Evolutionary conservation across 2,888 invertebrate species (phyloP), one percentile per base, ranked within the genome.

Genomic region (Drosophila testacea): DNA sequence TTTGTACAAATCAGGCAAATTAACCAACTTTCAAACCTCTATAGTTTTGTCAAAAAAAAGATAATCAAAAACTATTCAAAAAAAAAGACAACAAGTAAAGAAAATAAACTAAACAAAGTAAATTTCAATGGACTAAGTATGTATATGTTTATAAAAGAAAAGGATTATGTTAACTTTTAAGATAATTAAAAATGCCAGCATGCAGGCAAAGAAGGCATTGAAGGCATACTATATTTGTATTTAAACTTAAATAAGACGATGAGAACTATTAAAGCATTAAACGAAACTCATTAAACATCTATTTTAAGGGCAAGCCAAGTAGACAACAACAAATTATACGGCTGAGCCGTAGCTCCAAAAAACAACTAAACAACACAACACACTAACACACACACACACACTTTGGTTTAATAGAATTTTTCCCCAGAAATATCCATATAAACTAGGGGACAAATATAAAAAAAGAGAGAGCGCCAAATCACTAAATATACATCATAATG

Each of bases 381-480:
- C 30, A 46, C n/a, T 32, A 27, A 32, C 16, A 28, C 6, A 30
- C 41, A 11, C 22, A 42, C 30, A 42, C 32, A 22, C 11, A 6
- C 11, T 59, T 42, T 57, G 28, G 7, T 47, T 57, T 27, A 13
- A 46, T 47, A 10, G 5, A 36, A 22, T 22, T 28, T 13, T 10
- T 32, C 46, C 46, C 9, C 1, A 36, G 13, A 62, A 41, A 62
- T 48, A 44, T 36, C 59, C 28, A 34, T 44, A 42, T 16, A 22
- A 16, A 27, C 16, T 34, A 36, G 30, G 41, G 54, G 32, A 47
- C 47, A 39, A 38, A 32, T 41, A 42, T 30, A 32, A 41, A 34
- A 42, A 30, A 32, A 41, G 30, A 41, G 41, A 51, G 50, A 61
- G 46, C 52, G 81, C 81, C 77, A 86, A 81, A 83, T 77, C 77